phyloP scores from a whole-genome alignment of 1,140 invertebrate genomes.

The Brachionus asplanchnoidis region DNA sequence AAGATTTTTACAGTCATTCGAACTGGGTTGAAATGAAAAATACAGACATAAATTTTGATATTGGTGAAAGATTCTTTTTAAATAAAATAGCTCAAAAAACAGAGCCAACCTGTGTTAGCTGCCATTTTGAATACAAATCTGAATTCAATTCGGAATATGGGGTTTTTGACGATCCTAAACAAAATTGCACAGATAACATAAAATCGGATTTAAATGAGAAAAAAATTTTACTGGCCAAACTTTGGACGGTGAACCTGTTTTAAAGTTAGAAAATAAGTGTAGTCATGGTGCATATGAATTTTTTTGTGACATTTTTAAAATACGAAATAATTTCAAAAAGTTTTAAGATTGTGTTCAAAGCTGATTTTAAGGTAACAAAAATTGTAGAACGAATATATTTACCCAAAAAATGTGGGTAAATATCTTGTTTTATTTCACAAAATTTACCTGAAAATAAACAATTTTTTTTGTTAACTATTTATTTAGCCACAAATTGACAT shows the following conservation, averaged over 20 bases:
- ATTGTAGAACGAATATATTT: too few species aligned
- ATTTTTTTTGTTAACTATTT: too few species aligned
- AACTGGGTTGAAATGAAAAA: conserved; percentile 40
- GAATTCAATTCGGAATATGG: too few species aligned
- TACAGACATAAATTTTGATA: neutral
- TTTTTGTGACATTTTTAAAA: too few species aligned
- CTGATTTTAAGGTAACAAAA: too few species aligned
- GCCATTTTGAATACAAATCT: neutral
- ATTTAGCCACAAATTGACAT: too few species aligned
- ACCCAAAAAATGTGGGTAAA: too few species aligned
- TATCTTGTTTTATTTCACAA: too few species aligned
- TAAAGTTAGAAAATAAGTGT: neutral
- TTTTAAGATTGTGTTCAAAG: too few species aligned
- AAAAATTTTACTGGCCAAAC: neutral
- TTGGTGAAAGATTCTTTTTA: neutral
- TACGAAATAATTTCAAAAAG: too few species aligned
- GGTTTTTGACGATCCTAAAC: neutral
- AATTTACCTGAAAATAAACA: too few species aligned
- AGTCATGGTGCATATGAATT: neutral
- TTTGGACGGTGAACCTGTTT: neutral
- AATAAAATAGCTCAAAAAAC: too few species aligned
- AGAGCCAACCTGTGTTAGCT: neutral
- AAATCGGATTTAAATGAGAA: neutral
- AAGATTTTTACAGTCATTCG: conserved; percentile 35
- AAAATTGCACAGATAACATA: neutral